phyloP scores from a whole-genome alignment of 2,113 vertebrate species.

The Microtus richardsoni region DNA sequence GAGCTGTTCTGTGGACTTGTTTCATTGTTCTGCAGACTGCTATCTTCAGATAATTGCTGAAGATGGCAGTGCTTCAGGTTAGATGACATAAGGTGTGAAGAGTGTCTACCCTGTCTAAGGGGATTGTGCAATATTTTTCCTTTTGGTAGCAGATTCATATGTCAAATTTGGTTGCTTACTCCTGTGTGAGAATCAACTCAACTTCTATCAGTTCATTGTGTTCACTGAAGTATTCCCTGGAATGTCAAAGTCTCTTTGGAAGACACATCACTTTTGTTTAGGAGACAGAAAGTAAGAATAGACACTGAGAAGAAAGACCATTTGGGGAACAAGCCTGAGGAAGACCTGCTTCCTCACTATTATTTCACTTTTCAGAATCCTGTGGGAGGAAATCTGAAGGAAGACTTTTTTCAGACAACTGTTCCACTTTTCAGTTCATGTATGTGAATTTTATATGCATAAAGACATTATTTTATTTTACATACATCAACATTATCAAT shows the following conservation, averaged over 20 bases:
- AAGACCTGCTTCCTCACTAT: conserved; percentile 35
- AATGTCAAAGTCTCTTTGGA: background rate
- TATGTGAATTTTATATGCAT: background rate
- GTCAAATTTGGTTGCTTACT: background rate
- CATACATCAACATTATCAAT: conserved; percentile 48
- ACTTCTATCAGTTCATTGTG: background rate
- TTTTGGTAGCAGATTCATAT: conserved; percentile 46
- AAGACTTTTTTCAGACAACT: conserved; percentile 44
- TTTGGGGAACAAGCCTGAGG: background rate
- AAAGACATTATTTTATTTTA: conserved; percentile 12
- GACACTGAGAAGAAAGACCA: background rate
- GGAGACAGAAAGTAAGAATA: background rate
- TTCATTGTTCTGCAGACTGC: background rate
- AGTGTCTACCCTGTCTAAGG: background rate
- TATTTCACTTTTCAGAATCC: conserved; percentile 28
- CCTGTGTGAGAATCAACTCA: background rate
- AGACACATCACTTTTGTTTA: background rate
- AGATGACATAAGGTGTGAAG: accelerated
- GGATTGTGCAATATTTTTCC: background rate
- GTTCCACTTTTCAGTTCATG: conserved; percentile 11
- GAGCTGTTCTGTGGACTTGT: background rate
- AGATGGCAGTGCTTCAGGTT: conserved; percentile 51
- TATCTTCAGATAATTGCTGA: conserved; percentile 62
- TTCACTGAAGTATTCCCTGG: background rate
- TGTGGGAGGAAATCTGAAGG: background rate